These are phyloP conservation scores for Bujurquina vittata DNA, from an alignment of 2,113 vertebrate species.

Conservation along the genomic window DNA sequence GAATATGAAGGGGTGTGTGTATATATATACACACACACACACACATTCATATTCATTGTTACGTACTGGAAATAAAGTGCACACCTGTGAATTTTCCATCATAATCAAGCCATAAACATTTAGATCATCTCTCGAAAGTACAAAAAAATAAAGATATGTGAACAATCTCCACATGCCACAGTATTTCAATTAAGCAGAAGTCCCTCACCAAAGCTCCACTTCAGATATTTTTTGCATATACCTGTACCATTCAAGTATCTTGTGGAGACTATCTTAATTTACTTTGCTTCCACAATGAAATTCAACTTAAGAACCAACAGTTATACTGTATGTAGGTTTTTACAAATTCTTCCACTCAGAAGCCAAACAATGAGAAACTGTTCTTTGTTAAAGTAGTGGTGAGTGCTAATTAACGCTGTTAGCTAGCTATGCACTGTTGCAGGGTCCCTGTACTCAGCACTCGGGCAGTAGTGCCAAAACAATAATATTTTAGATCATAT, in stretches of 20 bases:
- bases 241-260: background rate
- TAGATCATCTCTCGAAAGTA: background rate
- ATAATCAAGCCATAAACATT: background rate
- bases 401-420: background rate
- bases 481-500: background rate
- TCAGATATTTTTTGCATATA: background rate
- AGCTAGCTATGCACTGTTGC: background rate
- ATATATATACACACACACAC: too few relatives aligned
- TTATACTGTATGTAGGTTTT: background rate
- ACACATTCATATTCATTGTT: too few relatives aligned
- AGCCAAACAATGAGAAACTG: background rate
- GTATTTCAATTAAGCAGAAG: too few relatives aligned
- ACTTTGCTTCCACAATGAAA: background rate
- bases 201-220: too few relatives aligned
- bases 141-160: background rate
- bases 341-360: background rate
- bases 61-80: background rate
- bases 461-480: background rate
- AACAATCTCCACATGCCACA: background rate
- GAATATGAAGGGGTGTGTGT: too few relatives aligned
- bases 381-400: background rate
- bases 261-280: background rate
- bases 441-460: background rate
- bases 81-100: background rate
- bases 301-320: background rate